Evolutionary conservation across 2,113 vertebrate species (phyloP).

Genomic region (Nicator chloris): DNA sequence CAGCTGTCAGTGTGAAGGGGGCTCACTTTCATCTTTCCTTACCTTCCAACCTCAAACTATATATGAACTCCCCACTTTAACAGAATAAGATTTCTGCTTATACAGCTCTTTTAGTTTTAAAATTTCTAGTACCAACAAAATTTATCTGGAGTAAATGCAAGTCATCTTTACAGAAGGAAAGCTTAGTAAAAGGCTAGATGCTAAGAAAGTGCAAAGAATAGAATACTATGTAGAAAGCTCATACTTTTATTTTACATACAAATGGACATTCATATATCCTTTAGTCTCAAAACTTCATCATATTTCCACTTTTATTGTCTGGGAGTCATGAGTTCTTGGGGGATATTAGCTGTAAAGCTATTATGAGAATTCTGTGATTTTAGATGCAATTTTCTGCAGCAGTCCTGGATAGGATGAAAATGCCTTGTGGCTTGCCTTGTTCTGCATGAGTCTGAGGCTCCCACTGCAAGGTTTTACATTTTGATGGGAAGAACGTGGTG

Average conservation of each 20-base stretch:
- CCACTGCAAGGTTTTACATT: background rate
- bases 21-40: background rate
- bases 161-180: background rate
- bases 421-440: background rate
- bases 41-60: background rate
- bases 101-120: background rate
- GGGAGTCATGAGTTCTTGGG: background rate
- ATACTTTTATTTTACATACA: background rate
- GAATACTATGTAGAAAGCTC: background rate
- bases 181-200: background rate
- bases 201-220: fast-evolving
- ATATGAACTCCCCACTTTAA: background rate
- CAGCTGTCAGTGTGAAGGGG: background rate
- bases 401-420: background rate
- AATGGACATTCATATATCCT: background rate
- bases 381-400: background rate
- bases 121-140: background rate
- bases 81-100: background rate
- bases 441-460: background rate
- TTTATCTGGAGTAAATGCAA: background rate
- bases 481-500: background rate
- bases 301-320: background rate
- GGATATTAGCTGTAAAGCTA: background rate
- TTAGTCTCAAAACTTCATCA: background rate
- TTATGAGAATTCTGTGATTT: background rate